Base-by-base conservation (phyloP, 2,797 vertebrate genomes). In the Clarias platycephalus region DNA sequence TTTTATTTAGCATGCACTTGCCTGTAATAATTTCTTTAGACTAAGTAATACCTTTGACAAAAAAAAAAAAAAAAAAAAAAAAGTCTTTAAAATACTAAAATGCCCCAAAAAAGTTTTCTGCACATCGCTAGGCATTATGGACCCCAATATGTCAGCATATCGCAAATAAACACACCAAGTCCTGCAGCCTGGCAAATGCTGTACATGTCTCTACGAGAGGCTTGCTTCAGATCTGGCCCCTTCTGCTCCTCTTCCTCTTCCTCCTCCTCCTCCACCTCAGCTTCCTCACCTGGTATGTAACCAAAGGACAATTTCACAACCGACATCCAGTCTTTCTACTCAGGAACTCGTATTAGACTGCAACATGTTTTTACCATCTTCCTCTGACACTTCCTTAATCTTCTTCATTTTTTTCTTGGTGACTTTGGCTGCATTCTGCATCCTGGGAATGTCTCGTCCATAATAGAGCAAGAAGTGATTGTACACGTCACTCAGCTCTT, bases 391-490 rank as follows among this genome's bases (percentile, higher is more conserved):
- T 90, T 99, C 97, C 78, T 96, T 96, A 83, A 96, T 95, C 49
- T 97, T 97, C 88, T 97, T 98, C 0, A 97, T 94, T 88, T 96
- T 97, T 93, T 98, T 99, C 85, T 97, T 97, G 88, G 75, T 96
- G 80, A 95, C 89, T 89, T 98, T 99, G 85, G 96, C 94, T 5
- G 97, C 94, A 1, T 99, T 99, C 91, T 99, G 98, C 98, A 99
- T 99, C 91, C 97, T 98, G 80, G 98, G 98, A 86, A 99, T 98
- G 91, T 99, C 98, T 83, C 98, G 95, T 62, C 98, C 98, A 13
- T 99, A 99, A 92, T 99, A 99, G 5, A 99, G 96, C 88, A 99
- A 91, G 85, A 99, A 99, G 91, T 99, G 98, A 91, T 98, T 97
- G 91, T 99, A 99, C 55, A 99, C 97, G 0, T 99, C 98, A 62